A percentile compares a stretch with the other conserved stretches of the same genome.
phyloP scores from a whole-genome alignment of 2,797 vertebrate species.

The Arrhamphus sclerolepis region DNA sequence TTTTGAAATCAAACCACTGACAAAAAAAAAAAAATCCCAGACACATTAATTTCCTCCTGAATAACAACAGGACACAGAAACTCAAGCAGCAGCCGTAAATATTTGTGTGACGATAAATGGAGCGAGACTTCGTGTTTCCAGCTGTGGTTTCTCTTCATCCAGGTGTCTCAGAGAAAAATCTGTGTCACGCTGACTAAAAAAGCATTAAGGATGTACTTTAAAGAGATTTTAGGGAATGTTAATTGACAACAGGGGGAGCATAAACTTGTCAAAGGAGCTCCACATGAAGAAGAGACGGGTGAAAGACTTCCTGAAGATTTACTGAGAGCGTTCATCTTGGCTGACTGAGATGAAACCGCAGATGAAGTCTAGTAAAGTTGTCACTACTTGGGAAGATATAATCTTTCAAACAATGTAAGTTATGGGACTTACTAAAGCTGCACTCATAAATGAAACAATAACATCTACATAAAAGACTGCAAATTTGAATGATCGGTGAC shows the following conservation, averaged over 20 bases:
- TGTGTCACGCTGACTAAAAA: slow-evolving; percentile 15
- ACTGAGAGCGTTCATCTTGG: slow-evolving; percentile 27
- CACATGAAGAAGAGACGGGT: slow-evolving; percentile 1
- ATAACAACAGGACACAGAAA: slow-evolving; percentile 29
- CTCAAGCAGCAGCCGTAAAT: slow-evolving; percentile 19
- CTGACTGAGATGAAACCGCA: slow-evolving; percentile 41
- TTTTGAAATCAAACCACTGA: slow-evolving; percentile 18
- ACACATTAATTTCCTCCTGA: slow-evolving; percentile 31
- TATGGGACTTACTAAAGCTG: not conserved
- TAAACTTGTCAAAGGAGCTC: slow-evolving; percentile 9
- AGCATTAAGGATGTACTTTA: slow-evolving; percentile 32
- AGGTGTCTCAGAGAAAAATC: slow-evolving; percentile 46
- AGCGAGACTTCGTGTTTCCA: slow-evolving; percentile 54
- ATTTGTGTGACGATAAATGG: no score
- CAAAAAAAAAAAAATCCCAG: slow-evolving; percentile 4
- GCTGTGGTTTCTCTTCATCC: slow-evolving; percentile 49
- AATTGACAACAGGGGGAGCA: slow-evolving; percentile 15
- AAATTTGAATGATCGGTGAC: no score
- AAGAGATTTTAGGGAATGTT: slow-evolving; percentile 5
- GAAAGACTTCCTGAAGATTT: slow-evolving; percentile 34
- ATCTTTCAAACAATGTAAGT: slow-evolving; percentile 5
- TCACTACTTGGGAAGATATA: slow-evolving; percentile 41
- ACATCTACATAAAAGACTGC: not conserved
- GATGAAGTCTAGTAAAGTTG: slow-evolving; percentile 42
- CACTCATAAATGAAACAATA: slow-evolving; percentile 29